A percentile compares a stretch with the other conserved stretches of the same genome.
Evolutionary conservation across 2,888 invertebrate species (phyloP).

Genomic region (Seira sanloemensis): DNA sequence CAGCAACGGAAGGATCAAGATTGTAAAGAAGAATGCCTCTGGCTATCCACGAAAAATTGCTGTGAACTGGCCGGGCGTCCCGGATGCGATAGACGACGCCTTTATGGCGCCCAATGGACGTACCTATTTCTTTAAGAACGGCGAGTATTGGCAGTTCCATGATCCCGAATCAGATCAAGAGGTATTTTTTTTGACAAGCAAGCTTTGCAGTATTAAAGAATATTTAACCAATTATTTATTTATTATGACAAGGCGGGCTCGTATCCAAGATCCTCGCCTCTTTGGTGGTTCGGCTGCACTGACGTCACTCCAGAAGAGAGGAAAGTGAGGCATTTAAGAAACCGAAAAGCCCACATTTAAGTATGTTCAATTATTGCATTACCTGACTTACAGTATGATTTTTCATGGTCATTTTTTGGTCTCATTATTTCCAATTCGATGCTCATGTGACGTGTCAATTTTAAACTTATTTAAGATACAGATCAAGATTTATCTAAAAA

Average conservation of each 20-base stretch:
- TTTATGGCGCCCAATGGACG: constrained; percentile 63
- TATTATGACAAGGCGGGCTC: constrained; percentile 48
- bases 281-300: constrained; percentile 67
- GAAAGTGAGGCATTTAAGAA: constrained; percentile 45
- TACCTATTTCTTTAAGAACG: constrained; percentile 67
- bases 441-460: background rate
- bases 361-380: background rate
- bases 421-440: background rate
- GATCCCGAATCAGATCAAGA: constrained; percentile 59
- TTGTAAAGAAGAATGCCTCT: constrained; percentile 37
- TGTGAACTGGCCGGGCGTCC: constrained; percentile 61
- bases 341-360: constrained; percentile 46
- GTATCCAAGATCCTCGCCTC: constrained; percentile 54
- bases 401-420: background rate
- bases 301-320: constrained; percentile 29
- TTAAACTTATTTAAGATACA: background rate
- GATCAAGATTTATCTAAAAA: too few species aligned
- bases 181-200: constrained; percentile 18
- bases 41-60: constrained; percentile 58
- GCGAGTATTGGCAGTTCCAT: constrained; percentile 68
- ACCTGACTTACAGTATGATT: background rate
- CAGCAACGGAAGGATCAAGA: constrained; percentile 31
- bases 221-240: background rate
- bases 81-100: constrained; percentile 54
- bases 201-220: background rate